Evolutionary conservation across 1,140 invertebrate species (phyloP), one percentile per base, ranked within the genome.

Genomic region (Rhyacophila brunnea): DNA sequence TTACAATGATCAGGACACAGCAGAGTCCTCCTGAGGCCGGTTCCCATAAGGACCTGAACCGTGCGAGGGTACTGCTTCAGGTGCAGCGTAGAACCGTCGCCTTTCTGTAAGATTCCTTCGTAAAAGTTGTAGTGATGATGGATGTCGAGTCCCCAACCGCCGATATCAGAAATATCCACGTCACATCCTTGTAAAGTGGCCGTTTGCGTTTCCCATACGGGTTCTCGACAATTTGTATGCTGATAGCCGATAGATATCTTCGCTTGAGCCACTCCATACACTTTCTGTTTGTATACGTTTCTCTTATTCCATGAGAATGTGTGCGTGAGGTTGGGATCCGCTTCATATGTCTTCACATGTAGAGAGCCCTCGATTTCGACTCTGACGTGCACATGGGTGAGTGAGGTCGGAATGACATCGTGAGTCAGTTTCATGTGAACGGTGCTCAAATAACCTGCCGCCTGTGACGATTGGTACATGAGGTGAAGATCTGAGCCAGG

Each of bases 121-220:
- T 95, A 91, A 81, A 96, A 96, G 72, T 99, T 98, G 77, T 98
- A 98, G 73, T 96, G 93, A 73, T 99, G 96, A 77, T 98, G 96
- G 51, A 98, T 95, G 70, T 98, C 92, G 14, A 99, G 77, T 53
- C 96, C 96, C 96, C 96, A 99, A 9, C 93, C 95, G 1, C 95
- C 95, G 42, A 99, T 91, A 71, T 97, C 93, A 0, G 95, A 96
- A 55, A 97, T 96, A 64, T 96, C 93, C 23, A 98, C 92, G 72
- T 98, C 94, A 77, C 96, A 97, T n/a, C 96, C 97, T 73, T 94
- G 90, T 59, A 99, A 77, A 14, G 89, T 93, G 1, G 93, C 92
- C 6, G 93, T 96, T 71, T 95, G 90, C 1, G 91, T 92, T 66
- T 95, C 93, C 96, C 96, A 98, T 38, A 97, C 89, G 0, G 95